Percentiles rank a stretch among this genome's conserved stretches.
Conservation (phyloP, 2,797 vertebrate genomes). For the Aselliscus stoliczkanus region DNA sequence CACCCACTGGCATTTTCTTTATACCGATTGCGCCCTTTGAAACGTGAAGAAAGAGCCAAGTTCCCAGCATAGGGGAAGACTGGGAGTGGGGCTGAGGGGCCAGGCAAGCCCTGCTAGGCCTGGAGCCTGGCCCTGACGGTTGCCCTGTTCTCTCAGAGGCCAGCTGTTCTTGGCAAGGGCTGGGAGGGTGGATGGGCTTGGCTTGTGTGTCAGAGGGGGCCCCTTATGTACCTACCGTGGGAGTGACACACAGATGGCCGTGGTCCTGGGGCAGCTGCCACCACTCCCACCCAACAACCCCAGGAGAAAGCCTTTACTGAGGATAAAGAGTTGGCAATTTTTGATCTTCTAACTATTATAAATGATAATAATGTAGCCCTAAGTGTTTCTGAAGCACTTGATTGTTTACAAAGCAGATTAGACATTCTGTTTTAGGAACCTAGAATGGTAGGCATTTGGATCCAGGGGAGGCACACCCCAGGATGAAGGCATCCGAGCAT, state of each 20-base stretch:
- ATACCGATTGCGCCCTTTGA: rapidly evolving
- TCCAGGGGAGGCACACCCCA: background rate
- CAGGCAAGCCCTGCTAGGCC: background rate
- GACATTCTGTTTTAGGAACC: background rate
- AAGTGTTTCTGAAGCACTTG: background rate
- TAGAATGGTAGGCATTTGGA: background rate
- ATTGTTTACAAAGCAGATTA: background rate
- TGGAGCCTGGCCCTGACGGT: background rate
- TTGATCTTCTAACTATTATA: background rate
- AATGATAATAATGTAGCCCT: background rate
- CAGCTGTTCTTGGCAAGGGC: background rate
- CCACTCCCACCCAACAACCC: background rate
- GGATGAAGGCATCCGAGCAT: background rate
- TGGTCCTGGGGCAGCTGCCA: background rate
- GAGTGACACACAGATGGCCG: background rate
- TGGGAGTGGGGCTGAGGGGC: background rate
- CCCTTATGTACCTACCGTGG: background rate
- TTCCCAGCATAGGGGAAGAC: background rate
- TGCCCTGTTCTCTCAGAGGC: background rate
- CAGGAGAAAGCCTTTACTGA: background rate
- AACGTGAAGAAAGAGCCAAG: background rate
- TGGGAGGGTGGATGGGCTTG: background rate
- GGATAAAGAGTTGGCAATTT: background rate
- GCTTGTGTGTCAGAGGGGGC: rapidly evolving
- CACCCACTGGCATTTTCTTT: background rate